Percentiles rank a stretch among this genome's conserved stretches.
phyloP scores from a whole-genome alignment of 2,113 vertebrate species.

The Murina feae region DNA sequence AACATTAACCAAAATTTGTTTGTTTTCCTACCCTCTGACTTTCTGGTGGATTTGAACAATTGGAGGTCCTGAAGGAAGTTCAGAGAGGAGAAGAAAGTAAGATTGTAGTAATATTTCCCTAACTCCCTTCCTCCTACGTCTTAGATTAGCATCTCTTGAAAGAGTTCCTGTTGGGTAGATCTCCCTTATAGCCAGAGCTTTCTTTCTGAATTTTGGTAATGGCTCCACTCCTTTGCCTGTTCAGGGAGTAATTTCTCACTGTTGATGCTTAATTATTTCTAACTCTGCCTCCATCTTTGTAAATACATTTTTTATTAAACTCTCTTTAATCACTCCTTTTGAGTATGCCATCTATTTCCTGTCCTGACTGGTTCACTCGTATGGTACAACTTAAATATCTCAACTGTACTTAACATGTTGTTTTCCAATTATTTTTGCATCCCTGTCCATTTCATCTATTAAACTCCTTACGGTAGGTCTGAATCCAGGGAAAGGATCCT shows the following conservation, averaged over 20 bases:
- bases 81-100: background rate
- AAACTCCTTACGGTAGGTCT: background rate
- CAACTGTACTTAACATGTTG: background rate
- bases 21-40: background rate
- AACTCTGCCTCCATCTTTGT: constrained; percentile 10
- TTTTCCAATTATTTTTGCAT: constrained; percentile 28
- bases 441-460: background rate
- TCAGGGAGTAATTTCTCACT: constrained; percentile 22
- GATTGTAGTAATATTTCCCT: background rate
- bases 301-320: constrained; percentile 35
- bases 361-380: background rate
- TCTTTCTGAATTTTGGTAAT: constrained; percentile 27
- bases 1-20: background rate
- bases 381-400: background rate
- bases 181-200: background rate
- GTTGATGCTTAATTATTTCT: constrained; percentile 9
- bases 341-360: constrained; percentile 22
- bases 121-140: background rate
- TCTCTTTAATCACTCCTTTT: constrained; percentile 32
- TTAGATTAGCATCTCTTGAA: background rate
- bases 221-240: background rate
- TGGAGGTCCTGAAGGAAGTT: background rate
- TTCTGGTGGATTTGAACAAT: background rate
- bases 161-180: background rate
- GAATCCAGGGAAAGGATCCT: background rate